Base-by-base conservation (phyloP, 1,140 invertebrate genomes). In the Panagrolaimus sp. region DNA sequence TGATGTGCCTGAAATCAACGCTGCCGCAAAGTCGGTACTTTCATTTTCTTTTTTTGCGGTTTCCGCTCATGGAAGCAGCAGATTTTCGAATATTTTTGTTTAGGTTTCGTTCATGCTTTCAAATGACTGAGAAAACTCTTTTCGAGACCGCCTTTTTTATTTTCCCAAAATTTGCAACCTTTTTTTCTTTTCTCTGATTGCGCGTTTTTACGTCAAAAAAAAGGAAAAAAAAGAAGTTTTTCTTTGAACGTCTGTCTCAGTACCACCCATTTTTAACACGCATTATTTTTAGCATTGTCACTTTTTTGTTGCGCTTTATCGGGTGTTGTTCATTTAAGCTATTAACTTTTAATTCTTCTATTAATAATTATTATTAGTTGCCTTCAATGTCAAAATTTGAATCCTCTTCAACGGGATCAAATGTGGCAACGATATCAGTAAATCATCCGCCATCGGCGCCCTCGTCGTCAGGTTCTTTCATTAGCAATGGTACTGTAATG, bases 101-200 rank as follows among this genome's bases (percentile, higher is more conserved):
- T 38, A 38, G 32, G 32, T 38, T 38, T 38, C 7, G 7, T 7
- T 38, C 32, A 38, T 38, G 32, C 32, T 38, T 38, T 38, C 7
- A 4, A 7, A 38, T 38, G 32, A 38, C 7, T 4, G 32, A 38
- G n/a, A n/a, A n/a, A n/a, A n/a, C n/a, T n/a, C n/a, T n/a, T n/a
- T 38, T 58, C 52, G 52, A 58, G 52, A 58, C 52, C 52, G 52
- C 52, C 52, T 58, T 58, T 58, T 58, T 58, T 58, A 10, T 26
- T 58, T 58, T n/a, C 10, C 17, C 52, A 38, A 38, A 38, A 38
- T 58, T 58, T 28, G 15, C 17, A 12, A 21, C 28, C 52, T 21
- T 26, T n/a, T n/a, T n/a, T 28, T 28, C 21, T 21, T 28, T 21
- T 26, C 52, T 21, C 21, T 28, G 52, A 26, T 21, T 58, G 28